Evolutionary conservation across 2,113 vertebrate genomes (phyloP).

Genomic region (Grammomys dolichurus): DNA sequence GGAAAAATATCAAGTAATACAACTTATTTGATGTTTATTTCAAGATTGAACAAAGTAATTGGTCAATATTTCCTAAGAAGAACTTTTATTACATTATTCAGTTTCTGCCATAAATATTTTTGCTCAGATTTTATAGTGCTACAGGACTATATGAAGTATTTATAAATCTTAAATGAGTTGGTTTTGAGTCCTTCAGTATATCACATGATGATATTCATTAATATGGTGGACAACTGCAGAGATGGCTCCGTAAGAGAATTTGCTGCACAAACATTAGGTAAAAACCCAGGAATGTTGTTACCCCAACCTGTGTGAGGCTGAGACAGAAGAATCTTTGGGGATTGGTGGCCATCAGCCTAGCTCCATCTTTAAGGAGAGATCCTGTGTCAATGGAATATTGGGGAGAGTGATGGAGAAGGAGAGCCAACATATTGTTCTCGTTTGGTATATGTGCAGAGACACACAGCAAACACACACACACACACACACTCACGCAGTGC

Average conservation of each 20-base stretch:
- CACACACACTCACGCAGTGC: not conserved
- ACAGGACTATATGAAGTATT: too few species aligned
- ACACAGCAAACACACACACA: not conserved
- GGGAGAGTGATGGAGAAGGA: too few species aligned
- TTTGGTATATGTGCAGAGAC: not conserved
- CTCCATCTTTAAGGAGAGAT: too few species aligned
- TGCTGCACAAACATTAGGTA: not conserved
- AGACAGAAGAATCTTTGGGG: not conserved
- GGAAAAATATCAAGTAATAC: not conserved
- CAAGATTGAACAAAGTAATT: not conserved
- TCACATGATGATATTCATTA: not conserved
- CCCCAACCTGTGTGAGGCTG: not conserved
- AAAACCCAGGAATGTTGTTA: not conserved
- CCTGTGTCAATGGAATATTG: too few species aligned
- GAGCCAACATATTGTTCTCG: not conserved
- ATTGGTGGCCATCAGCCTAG: not conserved
- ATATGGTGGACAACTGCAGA: not conserved
- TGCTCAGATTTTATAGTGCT: not conserved
- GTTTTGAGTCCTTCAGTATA: not conserved
- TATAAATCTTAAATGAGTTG: too few species aligned
- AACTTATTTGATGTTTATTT: not conserved
- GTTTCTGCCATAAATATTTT: not conserved
- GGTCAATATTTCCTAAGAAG: not conserved
- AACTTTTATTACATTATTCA: not conserved
- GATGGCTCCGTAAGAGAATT: not conserved